Conservation (phyloP, 2,113 vertebrate genomes). For the Otolemur garnettii region DNA sequence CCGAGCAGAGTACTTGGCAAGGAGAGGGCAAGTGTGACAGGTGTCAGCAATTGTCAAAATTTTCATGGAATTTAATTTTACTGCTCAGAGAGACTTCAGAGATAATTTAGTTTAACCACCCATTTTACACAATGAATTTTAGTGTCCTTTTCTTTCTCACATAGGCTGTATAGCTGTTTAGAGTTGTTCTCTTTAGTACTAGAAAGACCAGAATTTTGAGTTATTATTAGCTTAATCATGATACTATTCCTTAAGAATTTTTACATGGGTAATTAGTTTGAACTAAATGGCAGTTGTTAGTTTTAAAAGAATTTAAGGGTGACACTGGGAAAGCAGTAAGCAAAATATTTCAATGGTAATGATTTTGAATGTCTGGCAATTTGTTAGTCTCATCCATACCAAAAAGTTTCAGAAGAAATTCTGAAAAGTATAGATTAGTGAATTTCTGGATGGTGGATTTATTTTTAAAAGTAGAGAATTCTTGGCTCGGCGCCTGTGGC, state of each 20-base stretch:
- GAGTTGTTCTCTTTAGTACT: neutral
- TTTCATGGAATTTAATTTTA: neutral
- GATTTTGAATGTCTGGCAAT: neutral
- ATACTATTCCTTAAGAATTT: constrained; percentile 11
- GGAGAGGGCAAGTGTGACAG: neutral
- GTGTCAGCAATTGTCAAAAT: neutral
- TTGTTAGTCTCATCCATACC: constrained; percentile 2
- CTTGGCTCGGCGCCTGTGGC: no score
- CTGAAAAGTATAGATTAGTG: neutral
- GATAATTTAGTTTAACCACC: neutral
- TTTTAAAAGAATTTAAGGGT: constrained; percentile 62
- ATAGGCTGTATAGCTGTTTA: neutral
- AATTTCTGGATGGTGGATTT: neutral
- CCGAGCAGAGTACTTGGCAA: no score
- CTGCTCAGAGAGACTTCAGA: constrained; percentile 1
- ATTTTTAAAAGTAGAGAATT: neutral
- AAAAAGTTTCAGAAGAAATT: constrained; percentile 14
- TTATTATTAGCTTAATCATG: neutral
- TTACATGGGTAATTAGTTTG: constrained; percentile 40
- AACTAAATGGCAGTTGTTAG: neutral
- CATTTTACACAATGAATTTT: neutral
- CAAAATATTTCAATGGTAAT: neutral
- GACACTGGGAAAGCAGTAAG: constrained; percentile 3
- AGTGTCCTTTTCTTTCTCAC: neutral
- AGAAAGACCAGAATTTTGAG: neutral